Base-by-base conservation (phyloP, 1,140 invertebrate species). In the Zaprionus africanus region DNA sequence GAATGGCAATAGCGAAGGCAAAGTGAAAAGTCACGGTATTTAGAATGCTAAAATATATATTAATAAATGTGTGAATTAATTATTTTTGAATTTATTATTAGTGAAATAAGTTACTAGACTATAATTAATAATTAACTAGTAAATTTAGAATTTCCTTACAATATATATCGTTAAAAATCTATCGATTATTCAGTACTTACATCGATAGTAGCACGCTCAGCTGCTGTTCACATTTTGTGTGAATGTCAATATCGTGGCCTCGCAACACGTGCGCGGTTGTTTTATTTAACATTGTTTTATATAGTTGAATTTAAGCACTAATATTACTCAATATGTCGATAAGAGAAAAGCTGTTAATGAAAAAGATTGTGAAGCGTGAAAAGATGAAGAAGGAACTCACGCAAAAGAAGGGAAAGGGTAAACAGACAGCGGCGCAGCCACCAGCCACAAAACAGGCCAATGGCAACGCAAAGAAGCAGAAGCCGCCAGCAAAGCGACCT, bases 321-420 rank as follows among this genome's bases (percentile, higher is more conserved):
- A 28, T 15, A 12, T 58, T 41, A 28, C 26, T 49, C n/a, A 91
- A 71, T 26, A 97, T 97, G 96, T 95, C 95, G 61, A 94, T 96
- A 1, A 95, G 95, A 36, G 96, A 97, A 66, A 96, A 97, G 93
- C 94, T 97, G 24, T 93, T 97, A 61, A 96, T 96, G 94, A 93
- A 96, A 64, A 97, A 97, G 93, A 96, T 97, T 63, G 96, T 95
- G 65, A 96, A 96, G 84, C 93, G 95, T 11, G 96, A 97, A 85
- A 95, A 96, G 78, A 95, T 94, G 70, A 96, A 96, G 91, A 92
- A 95, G 38, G 94, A 95, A 78, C 92, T 94, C 57, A 90, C 94
- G 9, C 93, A 94, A 80, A 93, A 94, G 84, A 95, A 94, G 82
- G 91, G 82, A 5, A 92, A 92, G 51, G 34, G 41, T 2, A 82